A percentile compares a stretch with the other conserved stretches of the same genome.
Evolutionary conservation across 2,888 invertebrate species (phyloP).

Genomic region (Baccha elongata): DNA sequence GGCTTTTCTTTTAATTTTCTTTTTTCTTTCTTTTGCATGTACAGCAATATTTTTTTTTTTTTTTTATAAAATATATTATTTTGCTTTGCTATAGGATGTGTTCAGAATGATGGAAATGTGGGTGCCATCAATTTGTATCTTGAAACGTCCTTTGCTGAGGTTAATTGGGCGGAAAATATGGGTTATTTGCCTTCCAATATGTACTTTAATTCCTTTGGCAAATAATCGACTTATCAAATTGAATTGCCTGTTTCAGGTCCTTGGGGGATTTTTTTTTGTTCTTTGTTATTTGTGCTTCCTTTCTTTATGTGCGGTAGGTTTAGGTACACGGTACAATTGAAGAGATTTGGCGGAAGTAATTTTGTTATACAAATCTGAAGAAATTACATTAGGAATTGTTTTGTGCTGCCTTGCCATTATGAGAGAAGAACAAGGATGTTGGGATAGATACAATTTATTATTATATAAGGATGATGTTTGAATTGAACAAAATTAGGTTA

Average conservation of each 20-base stretch:
- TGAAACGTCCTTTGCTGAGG: slow-evolving; percentile 46
- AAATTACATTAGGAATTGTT: slow-evolving; percentile 18
- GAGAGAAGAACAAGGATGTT: not conserved
- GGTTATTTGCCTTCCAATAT: slow-evolving; percentile 67
- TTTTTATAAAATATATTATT: not conserved
- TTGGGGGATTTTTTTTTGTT: not conserved
- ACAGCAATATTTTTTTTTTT: slow-evolving; percentile 16
- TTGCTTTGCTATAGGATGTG: not conserved
- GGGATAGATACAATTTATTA: not conserved
- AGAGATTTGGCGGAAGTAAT: slow-evolving; percentile 37
- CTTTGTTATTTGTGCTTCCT: not conserved
- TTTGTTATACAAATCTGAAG: slow-evolving; percentile 25
- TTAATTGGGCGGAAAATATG: slow-evolving; percentile 68
- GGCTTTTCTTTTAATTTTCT: slow-evolving; percentile 7
- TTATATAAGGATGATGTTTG: not conserved
- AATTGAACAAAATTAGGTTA: slow-evolving; percentile 2
- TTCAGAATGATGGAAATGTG: slow-evolving; percentile 6
- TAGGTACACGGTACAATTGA: too few species aligned
- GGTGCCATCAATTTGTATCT: slow-evolving; percentile 53
- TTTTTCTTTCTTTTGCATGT: slow-evolving; percentile 10
- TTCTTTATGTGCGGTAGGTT: slow-evolving; percentile 4
- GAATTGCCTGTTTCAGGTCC: slow-evolving; percentile 51
- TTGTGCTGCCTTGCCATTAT: not conserved
- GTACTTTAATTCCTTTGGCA: slow-evolving; percentile 53
- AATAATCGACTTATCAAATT: slow-evolving; percentile 63